Conservation (phyloP, 2,797 vertebrate genomes). For the Hemitrygon akajei region DNA sequence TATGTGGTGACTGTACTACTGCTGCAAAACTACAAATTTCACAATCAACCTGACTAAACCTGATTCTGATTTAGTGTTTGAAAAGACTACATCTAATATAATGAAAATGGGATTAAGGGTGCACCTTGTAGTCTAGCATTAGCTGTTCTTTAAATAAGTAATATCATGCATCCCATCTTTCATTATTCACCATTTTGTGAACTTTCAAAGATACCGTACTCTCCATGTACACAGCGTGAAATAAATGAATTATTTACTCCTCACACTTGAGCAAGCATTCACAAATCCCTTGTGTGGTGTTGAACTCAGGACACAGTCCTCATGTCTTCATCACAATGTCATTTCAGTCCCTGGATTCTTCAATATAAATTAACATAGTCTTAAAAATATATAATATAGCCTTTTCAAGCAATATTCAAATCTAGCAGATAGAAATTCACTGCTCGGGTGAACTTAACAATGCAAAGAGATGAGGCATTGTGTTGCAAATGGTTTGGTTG, state of each 20-base stretch:
- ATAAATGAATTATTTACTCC: constrained; percentile 75
- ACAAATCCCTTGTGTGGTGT: constrained; percentile 59
- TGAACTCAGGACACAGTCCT: constrained; percentile 52
- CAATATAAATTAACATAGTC: constrained; percentile 39
- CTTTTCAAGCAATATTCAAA: neutral
- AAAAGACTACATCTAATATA: neutral
- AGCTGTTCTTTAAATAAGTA: constrained; percentile 46
- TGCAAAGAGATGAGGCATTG: neutral
- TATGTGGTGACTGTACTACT: too few relatives aligned
- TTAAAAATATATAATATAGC: neutral
- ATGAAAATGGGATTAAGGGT: constrained; percentile 49
- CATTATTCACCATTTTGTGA: constrained; percentile 49
- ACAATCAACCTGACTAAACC: too few relatives aligned
- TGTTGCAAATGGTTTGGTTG: neutral
- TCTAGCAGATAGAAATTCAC: neutral
- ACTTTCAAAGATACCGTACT: constrained; percentile 49
- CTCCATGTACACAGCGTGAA: constrained; percentile 46
- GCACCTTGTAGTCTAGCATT: constrained; percentile 56
- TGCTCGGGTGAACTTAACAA: neutral
- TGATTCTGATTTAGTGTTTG: too few relatives aligned
- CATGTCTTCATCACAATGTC: constrained; percentile 42
- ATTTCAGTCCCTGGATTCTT: constrained; percentile 38
- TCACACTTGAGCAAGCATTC: constrained; percentile 70
- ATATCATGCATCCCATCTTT: constrained; percentile 45
- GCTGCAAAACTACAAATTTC: too few relatives aligned